Evolutionary conservation across 2,888 invertebrate species (phyloP), one percentile per base, ranked within the genome.

Genomic region (Cenopis cana): DNA sequence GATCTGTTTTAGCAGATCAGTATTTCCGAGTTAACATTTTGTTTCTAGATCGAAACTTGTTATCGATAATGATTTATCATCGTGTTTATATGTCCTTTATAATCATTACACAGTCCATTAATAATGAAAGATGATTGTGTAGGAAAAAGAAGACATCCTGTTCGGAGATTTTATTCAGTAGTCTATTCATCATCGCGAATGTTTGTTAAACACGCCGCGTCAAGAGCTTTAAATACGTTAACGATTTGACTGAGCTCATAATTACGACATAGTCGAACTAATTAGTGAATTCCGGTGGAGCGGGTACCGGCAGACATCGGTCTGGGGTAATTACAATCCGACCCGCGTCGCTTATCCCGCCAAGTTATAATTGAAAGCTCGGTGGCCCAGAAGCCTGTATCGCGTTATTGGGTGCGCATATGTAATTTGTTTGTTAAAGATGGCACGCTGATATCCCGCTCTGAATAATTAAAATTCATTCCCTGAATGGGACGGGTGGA

Each of bases 401-500:
- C 89, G 86, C 85, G 89, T 91, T 91, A 92, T 91, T 91, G 90
- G 90, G 88, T 85, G 88, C 86, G 93, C 92, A 91, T 91, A 92
- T 88, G 88, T 93, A 93, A 93, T 93, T 91, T 93, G 93, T 93
- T 93, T 93, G 91, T 91, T 91, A 90, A 92, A 93, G 93, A 91
- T 91, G 91, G 90, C 88, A 89, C 90, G 88, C 90, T 91, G 90
- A 90, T 89, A 89, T 91, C 91, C 88, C 89, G 90, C 88, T 91
- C 90, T 91, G 93, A 92, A 93, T 93, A 91, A 93, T 93, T 93
- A 92, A 93, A 93, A 93, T 91, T 90, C 90, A 92, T 91, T 91
- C 91, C 92, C 88, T 86, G 84, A 82, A 83, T 81, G 85, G 83
- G 81, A 78, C 78, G 81, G 79, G 80, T 86, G 88, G 88, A 82